Conservation (phyloP, 2,113 vertebrate genomes). For the Elephas maximus region DNA sequence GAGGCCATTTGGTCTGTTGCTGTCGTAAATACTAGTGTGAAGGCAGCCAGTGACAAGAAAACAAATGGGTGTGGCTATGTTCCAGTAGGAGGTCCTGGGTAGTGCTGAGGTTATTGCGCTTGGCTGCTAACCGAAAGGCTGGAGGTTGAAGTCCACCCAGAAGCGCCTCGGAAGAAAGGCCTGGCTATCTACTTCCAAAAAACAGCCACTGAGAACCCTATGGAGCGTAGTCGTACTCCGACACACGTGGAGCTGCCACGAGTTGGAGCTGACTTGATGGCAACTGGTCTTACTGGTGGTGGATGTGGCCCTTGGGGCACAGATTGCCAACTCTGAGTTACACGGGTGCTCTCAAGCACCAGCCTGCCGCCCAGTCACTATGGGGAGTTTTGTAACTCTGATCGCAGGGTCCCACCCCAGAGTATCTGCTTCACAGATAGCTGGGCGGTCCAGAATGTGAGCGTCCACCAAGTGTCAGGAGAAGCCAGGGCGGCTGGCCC, state of each 20-base stretch:
- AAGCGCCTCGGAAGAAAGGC: not conserved
- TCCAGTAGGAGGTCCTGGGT: no score
- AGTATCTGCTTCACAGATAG: accelerated
- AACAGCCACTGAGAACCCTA: not conserved
- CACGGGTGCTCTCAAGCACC: not conserved
- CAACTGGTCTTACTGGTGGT: not conserved
- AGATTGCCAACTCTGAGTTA: no score
- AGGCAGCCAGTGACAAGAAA: accelerated
- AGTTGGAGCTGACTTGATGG: not conserved
- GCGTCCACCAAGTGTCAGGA: accelerated
- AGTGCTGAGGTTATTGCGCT: no score
- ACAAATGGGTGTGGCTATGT: accelerated
- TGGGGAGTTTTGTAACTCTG: accelerated
- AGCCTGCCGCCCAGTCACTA: not conserved
- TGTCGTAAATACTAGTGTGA: no score
- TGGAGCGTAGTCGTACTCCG: not conserved
- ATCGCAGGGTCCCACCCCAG: accelerated
- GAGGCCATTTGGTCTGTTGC: accelerated
- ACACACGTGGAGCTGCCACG: not conserved
- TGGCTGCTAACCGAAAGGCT: no score
- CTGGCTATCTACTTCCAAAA: not conserved
- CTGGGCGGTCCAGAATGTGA: no score
- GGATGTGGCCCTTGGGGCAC: not conserved
- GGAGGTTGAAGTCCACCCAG: not conserved
- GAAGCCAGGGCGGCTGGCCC: not conserved